Percentiles rank a stretch among this genome's conserved stretches.
Evolutionary conservation across 2,888 invertebrate species (phyloP).

Genomic region (Syritta pipiens): DNA sequence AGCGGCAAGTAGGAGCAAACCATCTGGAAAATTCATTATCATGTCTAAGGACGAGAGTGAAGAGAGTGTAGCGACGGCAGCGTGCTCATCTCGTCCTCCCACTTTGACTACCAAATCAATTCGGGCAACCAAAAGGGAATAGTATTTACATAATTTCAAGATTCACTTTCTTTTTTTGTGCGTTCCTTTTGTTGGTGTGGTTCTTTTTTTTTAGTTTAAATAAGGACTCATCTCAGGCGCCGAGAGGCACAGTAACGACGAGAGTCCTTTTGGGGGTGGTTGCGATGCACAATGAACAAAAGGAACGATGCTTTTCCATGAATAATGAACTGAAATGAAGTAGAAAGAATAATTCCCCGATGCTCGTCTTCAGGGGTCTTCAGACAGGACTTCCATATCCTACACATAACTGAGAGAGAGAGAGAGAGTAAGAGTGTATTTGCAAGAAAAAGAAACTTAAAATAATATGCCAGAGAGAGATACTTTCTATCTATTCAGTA

Average conservation of each 20-base stretch:
- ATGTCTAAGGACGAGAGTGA: conserved; percentile 48
- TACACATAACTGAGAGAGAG: not conserved
- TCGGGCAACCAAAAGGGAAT: conserved; percentile 45
- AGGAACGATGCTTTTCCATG: conserved; percentile 27
- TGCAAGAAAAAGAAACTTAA: conserved; percentile 9
- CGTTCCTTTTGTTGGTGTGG: not conserved
- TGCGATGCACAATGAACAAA: conserved; percentile 1
- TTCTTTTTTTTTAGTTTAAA: conserved; percentile 10
- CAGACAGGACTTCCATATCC: conserved; percentile 3
- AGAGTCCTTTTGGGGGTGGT: not conserved
- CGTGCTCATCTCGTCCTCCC: conserved; percentile 10
- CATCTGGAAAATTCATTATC: conserved; percentile 68
- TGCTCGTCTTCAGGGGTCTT: conserved; percentile 36
- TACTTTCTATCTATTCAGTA: conserved; percentile 36
- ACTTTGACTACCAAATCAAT: conserved; percentile 54
- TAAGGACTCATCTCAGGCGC: not conserved
- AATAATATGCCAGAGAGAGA: conserved; percentile 28
- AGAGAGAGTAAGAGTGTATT: not conserved
- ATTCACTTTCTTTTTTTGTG: conserved; percentile 13
- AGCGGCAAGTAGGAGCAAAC: conserved; percentile 20
- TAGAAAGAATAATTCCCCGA: conserved; percentile 34
- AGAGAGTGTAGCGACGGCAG: conserved; percentile 3
- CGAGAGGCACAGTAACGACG: no score
- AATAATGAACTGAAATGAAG: conserved; percentile 56
- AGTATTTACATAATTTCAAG: conserved; percentile 60